Base-by-base conservation (phyloP, 2,888 invertebrate genomes). In the Zhengitettix transpicula region DNA sequence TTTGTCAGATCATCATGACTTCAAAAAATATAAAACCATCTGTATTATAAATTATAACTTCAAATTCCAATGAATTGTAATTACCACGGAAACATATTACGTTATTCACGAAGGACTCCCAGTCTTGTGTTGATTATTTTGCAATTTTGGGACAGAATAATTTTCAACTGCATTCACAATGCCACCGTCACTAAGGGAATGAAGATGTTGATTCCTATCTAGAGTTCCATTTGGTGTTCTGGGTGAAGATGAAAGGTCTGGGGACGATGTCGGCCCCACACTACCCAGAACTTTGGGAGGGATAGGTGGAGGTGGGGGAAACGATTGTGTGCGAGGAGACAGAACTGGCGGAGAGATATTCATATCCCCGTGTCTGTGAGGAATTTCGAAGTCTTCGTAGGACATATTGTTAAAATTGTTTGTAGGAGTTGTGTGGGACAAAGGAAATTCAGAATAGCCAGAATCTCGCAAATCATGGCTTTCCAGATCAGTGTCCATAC, bases 401-500 rank as follows among this genome's bases (percentile, higher is more conserved):
- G 73, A 71, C 14, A 75, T 67, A 63, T 74, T 73, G 61, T 74
- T 74, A 41, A 74, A 65, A 61, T 72, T 72, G 55, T 62, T 64
- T 28, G 63, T 61, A 1, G 63, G 62, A 5, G 62, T 63, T 9
- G 61, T 54, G 17, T 28, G 42, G 42, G 60, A 58, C 28, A 59
- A 51, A 9, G 0, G 74, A 73, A 55, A 76, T 74, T 14, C 79
- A 10, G 62, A 58, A 58, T 62, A 64, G 28, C 64, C 80, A 3
- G 80, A 79, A 68, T 81, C 81, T 9, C 80, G 73, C 12, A 79
- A 69, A 65, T 80, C 79, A 59, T 77, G 73, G 15, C 42, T 41
- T 10, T 58, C 60, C 16, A 53, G 52, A 1, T 42, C 59, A 28
- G 40, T 41, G 41, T 63, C 64, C 16, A 64, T 28, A 53, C 52